Evolutionary conservation across 1,140 invertebrate genomes (phyloP).

Genomic region (Bursaphelenchus mucronatus): DNA sequence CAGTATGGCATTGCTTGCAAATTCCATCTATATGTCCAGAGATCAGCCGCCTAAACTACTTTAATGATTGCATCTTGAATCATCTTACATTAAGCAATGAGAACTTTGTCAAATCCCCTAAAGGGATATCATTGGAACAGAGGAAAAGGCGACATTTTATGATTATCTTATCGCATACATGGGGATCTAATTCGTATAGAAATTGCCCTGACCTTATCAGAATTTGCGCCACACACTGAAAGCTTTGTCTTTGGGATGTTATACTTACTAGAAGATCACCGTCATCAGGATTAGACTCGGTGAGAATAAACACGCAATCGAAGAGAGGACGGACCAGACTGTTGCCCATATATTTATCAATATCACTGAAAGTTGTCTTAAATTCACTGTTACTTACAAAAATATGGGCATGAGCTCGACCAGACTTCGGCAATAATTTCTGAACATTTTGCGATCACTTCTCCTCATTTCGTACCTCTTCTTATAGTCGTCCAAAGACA

Average conservation of each 20-base stretch:
- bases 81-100: too few species aligned
- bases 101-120: too few species aligned
- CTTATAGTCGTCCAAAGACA: slow-evolving; percentile 15
- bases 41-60: slow-evolving; percentile 3
- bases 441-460: slow-evolving; percentile 6
- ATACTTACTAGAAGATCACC: slow-evolving; percentile 9
- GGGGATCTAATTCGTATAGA: background rate
- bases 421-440: slow-evolving; percentile 22
- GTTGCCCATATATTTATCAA: slow-evolving; percentile 13
- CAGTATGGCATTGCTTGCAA: slow-evolving; percentile 15
- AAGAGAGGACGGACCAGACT: slow-evolving; percentile 16
- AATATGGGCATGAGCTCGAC: slow-evolving; percentile 16
- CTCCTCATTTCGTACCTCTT: slow-evolving; percentile 7
- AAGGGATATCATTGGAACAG: too few species aligned
- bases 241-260: background rate
- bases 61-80: background rate
- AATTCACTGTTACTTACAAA: slow-evolving; percentile 9
- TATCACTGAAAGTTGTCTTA: slow-evolving; percentile 11
- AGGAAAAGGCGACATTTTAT: background rate
- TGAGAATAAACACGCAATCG: slow-evolving; percentile 6
- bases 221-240: slow-evolving; percentile 15
- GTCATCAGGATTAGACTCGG: slow-evolving; percentile 1
- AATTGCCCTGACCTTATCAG: slow-evolving; percentile 11
- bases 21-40: slow-evolving; percentile 17
- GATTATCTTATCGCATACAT: background rate